A percentile compares a stretch with the other conserved stretches of the same genome.
These are phyloP conservation scores for Hemitrygon akajei DNA, from an alignment of 2,797 vertebrate species.

Conservation along the genomic window DNA sequence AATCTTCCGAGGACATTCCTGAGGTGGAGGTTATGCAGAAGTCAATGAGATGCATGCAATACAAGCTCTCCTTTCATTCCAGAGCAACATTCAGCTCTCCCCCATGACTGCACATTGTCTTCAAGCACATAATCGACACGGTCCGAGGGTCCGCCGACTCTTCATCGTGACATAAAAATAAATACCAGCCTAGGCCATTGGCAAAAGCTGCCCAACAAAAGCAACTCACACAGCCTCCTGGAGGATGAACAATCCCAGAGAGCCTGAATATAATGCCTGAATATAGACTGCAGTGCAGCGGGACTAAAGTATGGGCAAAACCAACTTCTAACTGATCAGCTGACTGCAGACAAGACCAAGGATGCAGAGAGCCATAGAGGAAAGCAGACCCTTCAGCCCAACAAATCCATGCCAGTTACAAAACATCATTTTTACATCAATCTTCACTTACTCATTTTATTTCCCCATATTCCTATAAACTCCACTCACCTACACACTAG, in stretches of 20 bases:
- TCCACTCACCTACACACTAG: too few species aligned
- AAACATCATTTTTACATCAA: too few species aligned
- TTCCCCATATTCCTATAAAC: too few species aligned
- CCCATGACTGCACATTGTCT: background rate
- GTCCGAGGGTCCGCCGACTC: slow-evolving; percentile 9
- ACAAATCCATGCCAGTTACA: too few species aligned
- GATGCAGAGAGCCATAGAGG: background rate
- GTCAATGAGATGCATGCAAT: slow-evolving; percentile 1
- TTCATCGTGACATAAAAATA: slow-evolving; percentile 7
- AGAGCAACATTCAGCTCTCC: background rate
- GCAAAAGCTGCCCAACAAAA: background rate
- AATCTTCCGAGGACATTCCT: background rate
- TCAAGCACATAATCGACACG: background rate
- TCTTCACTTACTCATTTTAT: too few species aligned
- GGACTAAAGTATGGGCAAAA: background rate
- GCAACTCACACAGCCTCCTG: background rate
- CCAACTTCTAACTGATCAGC: background rate
- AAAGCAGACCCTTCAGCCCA: too few species aligned
- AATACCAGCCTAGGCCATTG: background rate
- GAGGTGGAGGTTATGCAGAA: slow-evolving; percentile 13
- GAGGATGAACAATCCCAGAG: background rate
- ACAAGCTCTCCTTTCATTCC: slow-evolving; percentile 23
- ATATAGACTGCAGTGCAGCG: background rate
- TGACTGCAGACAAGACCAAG: too few species aligned
- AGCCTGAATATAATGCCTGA: background rate